Evolutionary conservation across 2,888 invertebrate species (phyloP).

Genomic region (Hofmannophila pseudospretella): DNA sequence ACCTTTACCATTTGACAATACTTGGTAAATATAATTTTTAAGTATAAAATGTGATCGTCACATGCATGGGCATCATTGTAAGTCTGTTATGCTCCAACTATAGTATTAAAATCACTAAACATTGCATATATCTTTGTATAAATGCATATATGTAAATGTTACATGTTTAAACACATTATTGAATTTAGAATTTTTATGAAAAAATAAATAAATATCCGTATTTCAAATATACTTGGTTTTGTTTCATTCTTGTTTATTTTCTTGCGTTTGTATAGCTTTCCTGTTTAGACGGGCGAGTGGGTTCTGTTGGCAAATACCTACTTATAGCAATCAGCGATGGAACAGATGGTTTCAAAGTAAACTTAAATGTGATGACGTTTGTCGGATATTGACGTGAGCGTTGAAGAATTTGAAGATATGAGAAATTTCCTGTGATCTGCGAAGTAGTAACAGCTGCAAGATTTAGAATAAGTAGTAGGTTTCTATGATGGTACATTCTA

Average conservation of each 20-base stretch:
- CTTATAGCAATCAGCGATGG: no score
- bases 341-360: conserved; percentile 8
- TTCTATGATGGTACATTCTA: no score
- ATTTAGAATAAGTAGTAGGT: no score
- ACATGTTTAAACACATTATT: conserved; percentile 79
- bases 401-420: no score
- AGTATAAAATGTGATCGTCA: conserved; percentile 68
- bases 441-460: no score
- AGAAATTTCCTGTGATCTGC: no score
- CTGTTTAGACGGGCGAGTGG: conserved; percentile 4
- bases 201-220: conserved; percentile 79
- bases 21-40: conserved; percentile 75
- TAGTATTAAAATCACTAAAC: conserved; percentile 74
- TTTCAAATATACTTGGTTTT: conserved; percentile 73
- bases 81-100: conserved; percentile 73
- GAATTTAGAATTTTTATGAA: conserved; percentile 80
- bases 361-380: neutral
- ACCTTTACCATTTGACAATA: conserved; percentile 75
- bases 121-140: conserved; percentile 79
- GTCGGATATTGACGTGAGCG: no score
- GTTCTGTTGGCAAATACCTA: conserved; percentile 5
- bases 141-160: conserved; percentile 79
- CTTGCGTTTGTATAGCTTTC: conserved; percentile 10
- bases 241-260: conserved; percentile 48
- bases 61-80: conserved; percentile 50